phyloP scores from a whole-genome alignment of 2,797 vertebrate species.

The Melanogrammus aeglefinus region DNA sequence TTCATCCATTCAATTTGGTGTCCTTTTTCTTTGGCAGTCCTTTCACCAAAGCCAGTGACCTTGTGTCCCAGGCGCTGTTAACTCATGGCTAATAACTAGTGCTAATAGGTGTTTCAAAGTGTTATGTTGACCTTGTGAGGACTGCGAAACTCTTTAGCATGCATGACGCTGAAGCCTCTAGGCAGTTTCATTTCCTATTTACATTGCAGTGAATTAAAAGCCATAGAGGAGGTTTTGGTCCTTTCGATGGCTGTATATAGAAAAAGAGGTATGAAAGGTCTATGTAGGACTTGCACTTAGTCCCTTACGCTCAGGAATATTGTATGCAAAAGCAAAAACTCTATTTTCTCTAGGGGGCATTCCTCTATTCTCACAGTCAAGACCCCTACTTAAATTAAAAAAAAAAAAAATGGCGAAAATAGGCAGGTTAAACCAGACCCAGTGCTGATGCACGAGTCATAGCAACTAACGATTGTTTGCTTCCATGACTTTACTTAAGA shows the following conservation, averaged over 20 bases:
- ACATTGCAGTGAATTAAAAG: conserved; percentile 1
- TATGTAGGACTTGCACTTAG: too few relatives aligned
- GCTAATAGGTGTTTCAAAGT: conserved; percentile 25
- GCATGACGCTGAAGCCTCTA: conserved; percentile 7
- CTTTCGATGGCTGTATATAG: not conserved
- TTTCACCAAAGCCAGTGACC: conserved; percentile 34
- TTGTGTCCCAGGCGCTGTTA: conserved; percentile 38
- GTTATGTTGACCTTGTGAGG: conserved; percentile 38
- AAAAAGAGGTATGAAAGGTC: too few relatives aligned
- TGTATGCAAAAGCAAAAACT: too few relatives aligned
- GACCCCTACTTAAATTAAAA: too few relatives aligned
- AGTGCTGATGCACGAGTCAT: too few relatives aligned
- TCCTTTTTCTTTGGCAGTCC: not conserved
- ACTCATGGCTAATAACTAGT: conserved; percentile 40
- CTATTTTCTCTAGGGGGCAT: too few relatives aligned
- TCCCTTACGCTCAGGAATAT: too few relatives aligned
- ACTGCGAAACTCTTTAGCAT: conserved; percentile 25
- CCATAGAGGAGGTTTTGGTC: not conserved
- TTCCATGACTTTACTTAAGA: too few relatives aligned
- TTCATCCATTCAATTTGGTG: conserved; percentile 17
- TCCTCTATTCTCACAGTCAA: too few relatives aligned
- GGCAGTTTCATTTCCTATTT: conserved; percentile 3
- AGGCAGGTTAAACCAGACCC: too few relatives aligned
- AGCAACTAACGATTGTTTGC: too few relatives aligned
- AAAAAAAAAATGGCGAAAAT: too few relatives aligned